Evolutionary conservation across 2,113 vertebrate genomes (phyloP).

Genomic region (Numida meleagris): DNA sequence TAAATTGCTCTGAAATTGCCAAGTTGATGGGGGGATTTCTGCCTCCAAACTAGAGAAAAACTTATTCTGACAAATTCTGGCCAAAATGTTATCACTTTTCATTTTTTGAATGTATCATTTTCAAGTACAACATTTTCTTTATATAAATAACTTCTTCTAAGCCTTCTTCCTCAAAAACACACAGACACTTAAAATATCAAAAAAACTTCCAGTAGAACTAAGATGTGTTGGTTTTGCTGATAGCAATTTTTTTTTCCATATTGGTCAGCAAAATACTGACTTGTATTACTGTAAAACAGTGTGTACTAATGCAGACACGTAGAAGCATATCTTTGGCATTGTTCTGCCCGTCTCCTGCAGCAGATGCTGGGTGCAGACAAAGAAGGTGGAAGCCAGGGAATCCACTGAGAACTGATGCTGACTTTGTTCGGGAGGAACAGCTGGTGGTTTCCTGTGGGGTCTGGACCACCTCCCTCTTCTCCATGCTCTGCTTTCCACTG

Average conservation of each 20-base stretch:
- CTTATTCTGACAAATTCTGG: neutral
- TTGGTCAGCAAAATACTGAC: neutral
- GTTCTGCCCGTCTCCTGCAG: neutral
- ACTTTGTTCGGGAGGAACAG: neutral
- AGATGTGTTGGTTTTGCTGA: neutral
- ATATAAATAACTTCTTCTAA: neutral
- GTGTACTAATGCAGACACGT: neutral
- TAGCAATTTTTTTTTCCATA: neutral
- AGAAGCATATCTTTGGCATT: neutral
- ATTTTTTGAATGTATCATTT: neutral
- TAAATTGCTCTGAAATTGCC: neutral
- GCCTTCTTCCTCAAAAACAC: neutral
- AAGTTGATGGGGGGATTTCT: neutral
- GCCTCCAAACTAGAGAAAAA: neutral
- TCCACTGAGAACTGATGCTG: neutral
- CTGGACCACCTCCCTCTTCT: neutral
- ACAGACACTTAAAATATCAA: neutral
- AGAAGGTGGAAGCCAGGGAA: neutral
- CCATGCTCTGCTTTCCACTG: neutral
- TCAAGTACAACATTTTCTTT: neutral
- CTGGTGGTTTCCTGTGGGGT: neutral
- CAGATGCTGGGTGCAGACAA: neutral
- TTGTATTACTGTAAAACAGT: neutral
- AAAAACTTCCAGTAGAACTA: neutral
- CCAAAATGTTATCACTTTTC: neutral